Conservation (phyloP, 2,113 vertebrate genomes). For the Mastomys natalensis region DNA sequence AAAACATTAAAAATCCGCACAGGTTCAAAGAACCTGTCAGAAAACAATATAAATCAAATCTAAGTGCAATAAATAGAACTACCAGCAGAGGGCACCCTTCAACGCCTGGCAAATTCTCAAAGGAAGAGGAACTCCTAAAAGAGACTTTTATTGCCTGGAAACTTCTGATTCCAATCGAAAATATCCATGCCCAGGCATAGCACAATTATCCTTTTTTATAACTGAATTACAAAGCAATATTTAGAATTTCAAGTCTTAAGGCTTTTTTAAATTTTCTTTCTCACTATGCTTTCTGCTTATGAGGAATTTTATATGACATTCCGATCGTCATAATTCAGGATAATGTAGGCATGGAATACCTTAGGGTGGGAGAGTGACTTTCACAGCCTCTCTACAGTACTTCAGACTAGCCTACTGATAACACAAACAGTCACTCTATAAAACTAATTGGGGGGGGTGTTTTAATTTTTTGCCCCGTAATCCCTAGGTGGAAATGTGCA, state of each 20-base stretch:
- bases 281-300: constrained; percentile 4
- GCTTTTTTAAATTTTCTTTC: neutral
- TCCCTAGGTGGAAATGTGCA: neutral
- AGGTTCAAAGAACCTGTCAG: constrained; percentile 53
- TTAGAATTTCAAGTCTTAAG: neutral
- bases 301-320: constrained; percentile 2
- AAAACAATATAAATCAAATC: constrained; percentile 45
- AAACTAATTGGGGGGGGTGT: neutral
- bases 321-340: constrained; percentile 2
- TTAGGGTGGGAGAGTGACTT: neutral
- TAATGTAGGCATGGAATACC: neutral
- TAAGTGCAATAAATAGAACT: constrained; percentile 80
- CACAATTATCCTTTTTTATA: neutral
- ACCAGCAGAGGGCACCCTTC: constrained; percentile 88
- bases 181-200: neutral
- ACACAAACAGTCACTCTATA: neutral
- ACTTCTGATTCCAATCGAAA: constrained; percentile 28
- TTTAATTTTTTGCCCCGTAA: neutral
- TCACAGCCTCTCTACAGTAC: constrained; percentile 1
- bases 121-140: constrained; percentile 26
- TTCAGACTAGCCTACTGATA: constrained; percentile 10
- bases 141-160: neutral
- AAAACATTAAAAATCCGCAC: constrained; percentile 73
- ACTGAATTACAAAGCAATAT: neutral
- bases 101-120: constrained; percentile 72